Evolutionary conservation across 1,140 invertebrate genomes (phyloP), one percentile per base, ranked within the genome.

Genomic region (Propsilocerus akamusi): DNA sequence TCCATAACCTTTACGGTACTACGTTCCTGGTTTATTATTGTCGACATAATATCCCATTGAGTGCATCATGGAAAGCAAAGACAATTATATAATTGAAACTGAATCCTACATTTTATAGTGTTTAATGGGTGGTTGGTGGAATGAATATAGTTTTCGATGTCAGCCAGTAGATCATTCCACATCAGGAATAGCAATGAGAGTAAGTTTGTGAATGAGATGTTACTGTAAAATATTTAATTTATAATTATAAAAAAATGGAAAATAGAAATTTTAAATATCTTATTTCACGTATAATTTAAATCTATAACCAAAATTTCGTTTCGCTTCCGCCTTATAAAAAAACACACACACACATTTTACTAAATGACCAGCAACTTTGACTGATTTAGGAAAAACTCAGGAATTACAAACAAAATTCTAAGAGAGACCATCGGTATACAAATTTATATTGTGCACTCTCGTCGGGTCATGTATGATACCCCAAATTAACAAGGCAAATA

Each of bases 111-210:
- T 52, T 50, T 37, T 26, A 55, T 70, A 82, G 81, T 79, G 78
- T 59, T 71, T 85, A 67, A 72, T 75, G 67, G 77, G 77, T 57
- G 81, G 81, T 56, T 85, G 82, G 81, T 81, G 80, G 71, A 69
- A 69, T 53, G 67, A 79, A 46, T 88, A 92, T 74, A 91, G 79
- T 70, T 87, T 86, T 59, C 73, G 76, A 55, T 93, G 89, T 67
- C 85, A 94, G 67, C 84, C 86, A 8, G 86, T 93, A 53, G 84
- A 87, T 64, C 88, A 91, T 69, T 78, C 78, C 12, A 70, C 76
- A 61, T 77, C 75, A 63, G 75, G 81, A 17, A 72, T 72, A 54
- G 83, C 85, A 48, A 69, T 85, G 64, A 75, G 83, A 74, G 87
- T 93, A 78, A 85, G 83, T 72, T 49, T 20, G 14, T 49, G 11